These are phyloP conservation scores for Apamea monoglypha DNA, from an alignment of 2,888 invertebrate species.

Conservation along the genomic window DNA sequence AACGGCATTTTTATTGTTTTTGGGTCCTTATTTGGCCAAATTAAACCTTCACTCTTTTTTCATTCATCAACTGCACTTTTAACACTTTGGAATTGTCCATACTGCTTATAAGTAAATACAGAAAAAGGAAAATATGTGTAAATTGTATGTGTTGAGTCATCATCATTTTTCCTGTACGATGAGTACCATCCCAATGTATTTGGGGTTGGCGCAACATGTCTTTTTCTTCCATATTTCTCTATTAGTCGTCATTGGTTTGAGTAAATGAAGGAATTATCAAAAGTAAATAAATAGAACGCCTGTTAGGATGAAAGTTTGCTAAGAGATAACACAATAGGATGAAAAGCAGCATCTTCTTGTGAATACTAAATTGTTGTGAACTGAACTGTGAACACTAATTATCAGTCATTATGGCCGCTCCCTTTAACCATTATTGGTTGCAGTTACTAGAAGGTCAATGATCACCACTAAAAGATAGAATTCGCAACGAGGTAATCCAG, in stretches of 20 bases:
- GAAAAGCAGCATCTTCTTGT: too few relatives aligned
- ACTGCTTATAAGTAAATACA: neutral
- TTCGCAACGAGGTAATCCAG: too few relatives aligned
- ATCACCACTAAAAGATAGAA: neutral
- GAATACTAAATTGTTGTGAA: too few relatives aligned
- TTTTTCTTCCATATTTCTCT: too few relatives aligned
- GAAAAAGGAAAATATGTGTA: neutral
- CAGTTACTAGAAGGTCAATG: neutral
- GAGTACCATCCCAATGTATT: neutral
- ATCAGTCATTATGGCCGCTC: too few relatives aligned
- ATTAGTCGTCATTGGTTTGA: too few relatives aligned
- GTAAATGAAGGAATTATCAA: too few relatives aligned
- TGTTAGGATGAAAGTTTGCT: too few relatives aligned
- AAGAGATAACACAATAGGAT: too few relatives aligned
- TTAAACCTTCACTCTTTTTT: neutral
- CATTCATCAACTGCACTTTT: neutral
- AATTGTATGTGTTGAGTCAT: neutral
- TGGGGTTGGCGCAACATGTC: neutral
- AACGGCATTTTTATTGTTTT: slow-evolving; percentile 16
- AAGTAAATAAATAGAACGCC: too few relatives aligned
- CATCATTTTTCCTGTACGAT: neutral
- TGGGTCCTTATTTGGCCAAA: neutral
- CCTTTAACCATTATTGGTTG: too few relatives aligned
- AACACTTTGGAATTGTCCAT: neutral
- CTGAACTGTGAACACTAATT: too few relatives aligned